Percentiles rank a stretch among this genome's conserved stretches.
phyloP scores from a whole-genome alignment of 2,797 vertebrate genomes.

The Lycodopsis pacificus region DNA sequence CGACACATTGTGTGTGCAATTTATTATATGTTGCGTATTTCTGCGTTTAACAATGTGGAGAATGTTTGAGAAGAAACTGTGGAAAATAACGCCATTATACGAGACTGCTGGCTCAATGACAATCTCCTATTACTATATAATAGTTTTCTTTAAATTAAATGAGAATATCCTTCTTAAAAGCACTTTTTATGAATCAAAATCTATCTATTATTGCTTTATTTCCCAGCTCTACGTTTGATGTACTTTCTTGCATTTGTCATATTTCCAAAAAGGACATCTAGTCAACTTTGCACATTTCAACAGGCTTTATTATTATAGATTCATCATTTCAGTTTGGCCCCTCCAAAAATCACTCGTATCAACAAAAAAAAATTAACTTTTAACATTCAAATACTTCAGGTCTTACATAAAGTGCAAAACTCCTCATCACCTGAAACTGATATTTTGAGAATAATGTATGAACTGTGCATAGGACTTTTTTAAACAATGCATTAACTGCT shows the following conservation, averaged over 20 bases:
- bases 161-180: too few relatives aligned
- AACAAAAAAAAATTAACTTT: constrained; percentile 48
- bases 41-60: fast-evolving
- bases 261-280: background rate
- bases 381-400: constrained; percentile 65
- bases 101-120: too few relatives aligned
- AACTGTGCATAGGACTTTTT: constrained; percentile 62
- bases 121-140: too few relatives aligned
- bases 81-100: too few relatives aligned
- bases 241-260: background rate
- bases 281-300: constrained; percentile 36
- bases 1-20: background rate
- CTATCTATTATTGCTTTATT: too few relatives aligned
- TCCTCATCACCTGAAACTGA: constrained; percentile 53
- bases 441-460: constrained; percentile 33
- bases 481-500: constrained; percentile 37
- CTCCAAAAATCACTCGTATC: constrained; percentile 49
- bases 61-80: background rate
- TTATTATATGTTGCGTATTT: background rate
- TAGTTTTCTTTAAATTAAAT: too few relatives aligned
- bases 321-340: constrained; percentile 44
- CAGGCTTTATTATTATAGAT: constrained; percentile 52
- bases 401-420: constrained; percentile 71
- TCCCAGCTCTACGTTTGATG: too few relatives aligned
- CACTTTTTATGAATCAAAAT: too few relatives aligned